Percentiles rank a stretch among this genome's conserved stretches.
These are phyloP conservation scores for Candidula unifasciata DNA, from an alignment of 2,888 invertebrate genomes.

Conservation along the genomic window DNA sequence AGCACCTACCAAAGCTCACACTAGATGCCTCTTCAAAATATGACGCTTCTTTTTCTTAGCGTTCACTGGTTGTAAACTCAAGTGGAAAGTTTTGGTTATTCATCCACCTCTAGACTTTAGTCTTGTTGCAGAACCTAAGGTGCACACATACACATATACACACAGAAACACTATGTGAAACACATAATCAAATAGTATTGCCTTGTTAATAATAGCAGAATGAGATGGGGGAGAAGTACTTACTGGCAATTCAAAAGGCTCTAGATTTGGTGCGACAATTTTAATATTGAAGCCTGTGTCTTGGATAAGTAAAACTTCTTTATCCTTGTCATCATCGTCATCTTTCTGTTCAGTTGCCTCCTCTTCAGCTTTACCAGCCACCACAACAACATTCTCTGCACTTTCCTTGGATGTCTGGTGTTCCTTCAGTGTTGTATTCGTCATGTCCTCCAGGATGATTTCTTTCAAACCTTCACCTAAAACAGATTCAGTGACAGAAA, in stretches of 20 bases:
- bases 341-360: slow-evolving; percentile 47
- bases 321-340: slow-evolving; percentile 62
- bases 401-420: background rate
- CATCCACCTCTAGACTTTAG: too few species aligned
- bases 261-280: slow-evolving; percentile 93
- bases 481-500: background rate
- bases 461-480: slow-evolving; percentile 24
- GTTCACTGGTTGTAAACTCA: too few species aligned
- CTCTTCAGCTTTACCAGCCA: slow-evolving; percentile 3
- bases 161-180: too few species aligned
- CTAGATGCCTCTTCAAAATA: too few species aligned
- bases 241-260: slow-evolving; percentile 94
- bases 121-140: too few species aligned
- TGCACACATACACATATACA: too few species aligned
- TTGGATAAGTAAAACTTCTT: slow-evolving; percentile 75
- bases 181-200: too few species aligned
- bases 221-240: background rate
- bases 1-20: too few species aligned
- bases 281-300: slow-evolving; percentile 85
- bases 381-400: background rate
- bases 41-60: too few species aligned
- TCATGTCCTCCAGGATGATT: slow-evolving; percentile 30
- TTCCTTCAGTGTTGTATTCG: background rate
- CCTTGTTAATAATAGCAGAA: too few species aligned
- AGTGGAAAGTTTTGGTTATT: too few species aligned